These are phyloP conservation scores for Tupaia tana DNA, from an alignment of 2,113 vertebrate genomes.

Conservation along the genomic window DNA sequence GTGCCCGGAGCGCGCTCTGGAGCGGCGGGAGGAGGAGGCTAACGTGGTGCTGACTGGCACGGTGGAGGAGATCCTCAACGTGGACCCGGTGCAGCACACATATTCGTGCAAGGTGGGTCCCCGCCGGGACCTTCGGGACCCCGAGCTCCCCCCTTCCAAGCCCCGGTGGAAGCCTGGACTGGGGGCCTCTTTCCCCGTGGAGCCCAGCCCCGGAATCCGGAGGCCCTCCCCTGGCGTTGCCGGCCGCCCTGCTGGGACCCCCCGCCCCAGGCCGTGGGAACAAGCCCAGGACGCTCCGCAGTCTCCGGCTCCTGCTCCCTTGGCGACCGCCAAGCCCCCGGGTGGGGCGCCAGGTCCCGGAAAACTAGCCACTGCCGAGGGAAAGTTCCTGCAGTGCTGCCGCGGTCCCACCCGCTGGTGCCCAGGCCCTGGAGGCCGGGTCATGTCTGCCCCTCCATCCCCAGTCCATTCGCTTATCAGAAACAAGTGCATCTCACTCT, in stretches of 20 bases:
- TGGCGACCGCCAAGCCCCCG: constrained; percentile 57
- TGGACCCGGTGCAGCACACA: constrained; percentile 97
- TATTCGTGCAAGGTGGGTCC: constrained; percentile 96
- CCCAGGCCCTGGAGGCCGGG: neutral
- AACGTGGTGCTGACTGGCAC: constrained; percentile 97
- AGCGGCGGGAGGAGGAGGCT: constrained; percentile 95
- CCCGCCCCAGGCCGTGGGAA: constrained; percentile 71
- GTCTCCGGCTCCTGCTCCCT: constrained; percentile 56
- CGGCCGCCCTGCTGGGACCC: constrained; percentile 48
- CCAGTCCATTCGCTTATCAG: neutral
- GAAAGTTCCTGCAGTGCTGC: constrained; percentile 65
- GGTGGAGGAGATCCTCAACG: constrained; percentile 97
- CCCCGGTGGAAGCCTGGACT: neutral
- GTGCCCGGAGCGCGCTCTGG: constrained; percentile 94
- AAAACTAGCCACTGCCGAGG: constrained; percentile 51
- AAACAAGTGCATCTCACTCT: constrained; percentile 31
- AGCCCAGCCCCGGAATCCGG: neutral
- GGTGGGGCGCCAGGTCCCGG: constrained; percentile 46
- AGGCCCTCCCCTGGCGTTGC: neutral
- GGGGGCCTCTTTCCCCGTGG: neutral
- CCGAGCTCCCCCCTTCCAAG: neutral
- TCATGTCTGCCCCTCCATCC: neutral
- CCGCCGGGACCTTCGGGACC: neutral
- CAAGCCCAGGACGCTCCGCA: neutral
- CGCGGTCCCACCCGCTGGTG: neutral